phyloP scores from a whole-genome alignment of 1,140 invertebrate genomes.

The Zaprionus vittiger region DNA sequence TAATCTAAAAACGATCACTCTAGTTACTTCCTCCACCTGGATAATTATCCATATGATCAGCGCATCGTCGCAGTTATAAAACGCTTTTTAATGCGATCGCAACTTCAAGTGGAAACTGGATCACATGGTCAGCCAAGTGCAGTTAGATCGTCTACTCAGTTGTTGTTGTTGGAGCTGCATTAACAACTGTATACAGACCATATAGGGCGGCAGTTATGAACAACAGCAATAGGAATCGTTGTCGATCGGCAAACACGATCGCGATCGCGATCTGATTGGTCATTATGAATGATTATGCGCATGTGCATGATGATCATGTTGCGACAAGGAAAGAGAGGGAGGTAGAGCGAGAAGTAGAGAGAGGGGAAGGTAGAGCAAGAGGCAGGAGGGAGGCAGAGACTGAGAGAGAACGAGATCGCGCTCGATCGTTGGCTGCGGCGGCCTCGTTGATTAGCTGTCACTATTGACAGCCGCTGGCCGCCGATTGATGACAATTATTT shows the following conservation, averaged over 20 bases:
- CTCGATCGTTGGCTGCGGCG: neutral
- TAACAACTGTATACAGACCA: conserved; percentile 56
- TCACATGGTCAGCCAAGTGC: conserved; percentile 14
- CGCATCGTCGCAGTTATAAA: neutral
- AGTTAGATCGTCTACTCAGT: conserved; percentile 24
- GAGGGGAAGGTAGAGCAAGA: neutral
- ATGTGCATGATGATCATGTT: conserved; percentile 57
- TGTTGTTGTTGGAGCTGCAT: conserved; percentile 6
- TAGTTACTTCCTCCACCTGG: neutral
- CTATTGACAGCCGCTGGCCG: conserved; percentile 68
- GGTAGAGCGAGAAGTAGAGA: neutral
- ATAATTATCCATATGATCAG: neutral
- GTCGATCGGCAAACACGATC: conserved; percentile 11
- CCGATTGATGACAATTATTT: conserved; percentile 80
- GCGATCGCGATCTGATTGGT: conserved; percentile 27
- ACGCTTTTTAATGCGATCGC: neutral
- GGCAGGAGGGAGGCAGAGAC: neutral
- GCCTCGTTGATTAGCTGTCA: conserved; percentile 73
- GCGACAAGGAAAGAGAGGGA: neutral
- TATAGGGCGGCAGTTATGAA: conserved; percentile 59
- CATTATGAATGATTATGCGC: conserved; percentile 81
- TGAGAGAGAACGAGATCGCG: neutral
- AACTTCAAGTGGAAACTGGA: conserved; percentile 28
- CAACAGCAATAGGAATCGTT: conserved; percentile 29
- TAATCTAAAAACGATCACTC: neutral